Percentiles rank a stretch among this genome's conserved stretches.
Conservation (phyloP, 2,797 vertebrate genomes). For the Syngnathus rostellatus region DNA sequence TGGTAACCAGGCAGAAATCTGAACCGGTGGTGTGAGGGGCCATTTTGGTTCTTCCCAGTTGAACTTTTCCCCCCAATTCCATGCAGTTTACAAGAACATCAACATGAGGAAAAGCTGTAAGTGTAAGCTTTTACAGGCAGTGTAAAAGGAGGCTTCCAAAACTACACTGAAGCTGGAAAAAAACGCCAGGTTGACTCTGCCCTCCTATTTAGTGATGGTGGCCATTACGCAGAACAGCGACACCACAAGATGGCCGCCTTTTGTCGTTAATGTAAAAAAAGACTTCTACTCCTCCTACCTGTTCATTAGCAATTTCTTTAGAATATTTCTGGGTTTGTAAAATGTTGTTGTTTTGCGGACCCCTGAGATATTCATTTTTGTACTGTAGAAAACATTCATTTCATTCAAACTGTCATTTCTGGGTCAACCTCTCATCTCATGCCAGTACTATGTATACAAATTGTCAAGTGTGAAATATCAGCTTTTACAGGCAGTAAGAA, state of each 20-base stretch:
- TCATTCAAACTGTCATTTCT: too few species aligned
- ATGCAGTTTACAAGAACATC: neutral
- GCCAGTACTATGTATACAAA: too few species aligned
- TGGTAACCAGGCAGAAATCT: neutral
- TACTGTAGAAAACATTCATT: too few species aligned
- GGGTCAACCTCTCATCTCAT: too few species aligned
- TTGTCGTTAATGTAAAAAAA: neutral
- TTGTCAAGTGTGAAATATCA: too few species aligned
- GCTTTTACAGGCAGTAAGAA: neutral
- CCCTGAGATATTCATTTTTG: too few species aligned
- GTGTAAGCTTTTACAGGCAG: neutral
- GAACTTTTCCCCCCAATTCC: neutral
- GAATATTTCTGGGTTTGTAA: too few species aligned
- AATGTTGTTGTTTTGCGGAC: too few species aligned
- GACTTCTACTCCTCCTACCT: neutral
- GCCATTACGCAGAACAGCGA: neutral
- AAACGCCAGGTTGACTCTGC: neutral
- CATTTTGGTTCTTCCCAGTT: neutral
- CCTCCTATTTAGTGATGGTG: neutral
- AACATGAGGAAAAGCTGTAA: neutral
- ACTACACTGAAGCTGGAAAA: neutral
- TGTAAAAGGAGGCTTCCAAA: neutral
- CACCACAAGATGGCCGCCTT: neutral
- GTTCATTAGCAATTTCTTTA: too few species aligned
- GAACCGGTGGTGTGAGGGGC: neutral